Conservation (phyloP, 2,797 vertebrate genomes). For the Sebastes hopkinsi region DNA sequence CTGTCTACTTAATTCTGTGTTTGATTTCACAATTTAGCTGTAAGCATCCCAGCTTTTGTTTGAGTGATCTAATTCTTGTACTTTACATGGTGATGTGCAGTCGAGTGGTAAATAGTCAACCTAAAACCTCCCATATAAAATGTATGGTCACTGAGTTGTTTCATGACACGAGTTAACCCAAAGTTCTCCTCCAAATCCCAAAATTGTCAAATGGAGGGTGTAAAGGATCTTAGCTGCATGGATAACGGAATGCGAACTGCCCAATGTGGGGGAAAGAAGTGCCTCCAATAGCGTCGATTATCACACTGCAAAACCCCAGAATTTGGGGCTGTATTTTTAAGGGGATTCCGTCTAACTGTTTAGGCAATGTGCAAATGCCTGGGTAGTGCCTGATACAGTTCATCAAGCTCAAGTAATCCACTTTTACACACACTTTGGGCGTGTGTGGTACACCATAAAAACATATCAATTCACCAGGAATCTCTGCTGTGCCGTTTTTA, state of each 20-base stretch:
- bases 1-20: constrained; percentile 16
- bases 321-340: constrained; percentile 30
- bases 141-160: constrained; percentile 34
- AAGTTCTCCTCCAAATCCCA: constrained; percentile 34
- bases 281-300: constrained; percentile 29
- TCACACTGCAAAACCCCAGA: constrained; percentile 1
- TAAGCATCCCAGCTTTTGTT: constrained; percentile 6
- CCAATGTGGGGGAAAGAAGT: constrained; percentile 32
- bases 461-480: constrained; percentile 13
- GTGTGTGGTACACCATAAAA: constrained; percentile 20
- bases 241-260: constrained; percentile 13
- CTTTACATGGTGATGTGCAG: not conserved
- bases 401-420: constrained; percentile 52
- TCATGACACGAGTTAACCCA: constrained; percentile 10
- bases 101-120: not conserved
- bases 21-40: constrained; percentile 32
- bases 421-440: constrained; percentile 34
- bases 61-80: not conserved
- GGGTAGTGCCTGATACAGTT: constrained; percentile 45
- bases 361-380: constrained; percentile 73
- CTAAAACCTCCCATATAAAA: constrained; percentile 2
- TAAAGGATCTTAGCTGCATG: constrained; percentile 32
- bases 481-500: not conserved
- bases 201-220: constrained; percentile 61
- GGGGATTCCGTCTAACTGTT: constrained; percentile 46